phyloP scores from a whole-genome alignment of 2,888 invertebrate species.

The Calliopum simillimum region DNA sequence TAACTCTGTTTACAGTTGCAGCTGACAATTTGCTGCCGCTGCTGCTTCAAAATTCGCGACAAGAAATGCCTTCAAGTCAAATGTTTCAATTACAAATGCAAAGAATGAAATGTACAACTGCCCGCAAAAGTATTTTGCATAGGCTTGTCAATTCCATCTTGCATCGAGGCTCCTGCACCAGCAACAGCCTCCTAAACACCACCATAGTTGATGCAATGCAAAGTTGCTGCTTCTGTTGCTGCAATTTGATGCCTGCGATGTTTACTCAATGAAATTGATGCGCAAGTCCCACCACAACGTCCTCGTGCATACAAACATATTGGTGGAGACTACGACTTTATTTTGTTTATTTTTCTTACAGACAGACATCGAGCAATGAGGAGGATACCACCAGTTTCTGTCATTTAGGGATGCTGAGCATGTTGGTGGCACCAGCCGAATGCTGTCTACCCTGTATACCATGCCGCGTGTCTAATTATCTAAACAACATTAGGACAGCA shows the following conservation, averaged over 20 bases:
- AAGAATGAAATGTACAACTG: no score
- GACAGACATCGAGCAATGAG: not conserved
- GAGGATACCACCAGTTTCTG: not conserved
- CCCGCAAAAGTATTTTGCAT: no score
- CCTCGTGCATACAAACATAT: not conserved
- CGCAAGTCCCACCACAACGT: not conserved
- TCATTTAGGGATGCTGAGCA: not conserved
- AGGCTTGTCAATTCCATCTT: no score
- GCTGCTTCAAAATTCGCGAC: conserved; percentile 29
- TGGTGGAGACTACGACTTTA: not conserved
- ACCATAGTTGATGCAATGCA: no score
- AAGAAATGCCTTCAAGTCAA: not conserved
- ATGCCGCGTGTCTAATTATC: not conserved
- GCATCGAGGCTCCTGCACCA: no score
- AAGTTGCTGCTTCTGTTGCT: not conserved
- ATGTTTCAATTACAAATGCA: no score
- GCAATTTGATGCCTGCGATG: conserved; percentile 20
- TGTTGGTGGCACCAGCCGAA: not conserved
- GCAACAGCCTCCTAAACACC: no score
- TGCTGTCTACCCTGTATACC: not conserved
- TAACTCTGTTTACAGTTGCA: not conserved
- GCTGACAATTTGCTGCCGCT: conserved; percentile 11
- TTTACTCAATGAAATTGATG: conserved; percentile 32
- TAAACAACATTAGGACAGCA: conserved; percentile 1
- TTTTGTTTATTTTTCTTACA: conserved; percentile 18